Evolutionary conservation across 2,113 vertebrate species (phyloP).

Genomic region (Pedionomus torquatus): DNA sequence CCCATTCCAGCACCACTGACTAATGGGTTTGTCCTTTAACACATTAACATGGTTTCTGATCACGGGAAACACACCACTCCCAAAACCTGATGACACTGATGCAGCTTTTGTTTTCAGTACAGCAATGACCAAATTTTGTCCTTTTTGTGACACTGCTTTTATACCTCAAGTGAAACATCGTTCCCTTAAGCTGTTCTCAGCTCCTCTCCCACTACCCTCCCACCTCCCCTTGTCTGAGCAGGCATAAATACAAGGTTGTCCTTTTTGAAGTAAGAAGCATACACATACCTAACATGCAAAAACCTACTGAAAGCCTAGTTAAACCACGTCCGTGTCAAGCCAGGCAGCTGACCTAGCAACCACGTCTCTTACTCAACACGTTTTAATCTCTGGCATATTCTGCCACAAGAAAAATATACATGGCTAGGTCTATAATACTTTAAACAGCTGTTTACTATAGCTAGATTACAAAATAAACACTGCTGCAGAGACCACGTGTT

Average conservation of each 20-base stretch:
- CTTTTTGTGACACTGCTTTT: background rate
- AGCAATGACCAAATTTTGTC: background rate
- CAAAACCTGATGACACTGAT: background rate
- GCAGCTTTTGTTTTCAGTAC: conserved; percentile 5
- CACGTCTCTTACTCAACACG: background rate
- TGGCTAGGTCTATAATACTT: conserved; percentile 62
- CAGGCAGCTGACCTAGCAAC: conserved; percentile 35
- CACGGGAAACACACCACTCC: background rate
- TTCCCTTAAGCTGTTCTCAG: background rate
- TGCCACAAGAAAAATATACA: conserved; percentile 64
- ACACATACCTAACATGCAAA: background rate
- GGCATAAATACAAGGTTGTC: background rate
- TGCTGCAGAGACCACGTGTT: conserved; percentile 57
- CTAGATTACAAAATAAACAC: conserved; percentile 73
- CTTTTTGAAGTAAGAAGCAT: conserved; percentile 29
- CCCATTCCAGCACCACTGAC: background rate
- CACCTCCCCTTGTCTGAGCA: background rate
- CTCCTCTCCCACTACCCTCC: background rate
- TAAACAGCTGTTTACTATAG: conserved; percentile 72
- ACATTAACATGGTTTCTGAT: background rate
- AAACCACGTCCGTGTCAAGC: conserved; percentile 20
- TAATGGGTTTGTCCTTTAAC: background rate
- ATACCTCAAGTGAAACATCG: background rate
- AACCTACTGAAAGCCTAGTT: background rate
- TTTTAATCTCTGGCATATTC: conserved; percentile 45